A percentile compares a stretch with the other conserved stretches of the same genome.
Conservation (phyloP, 2,113 vertebrate species). For the Ifrita kowaldi region DNA sequence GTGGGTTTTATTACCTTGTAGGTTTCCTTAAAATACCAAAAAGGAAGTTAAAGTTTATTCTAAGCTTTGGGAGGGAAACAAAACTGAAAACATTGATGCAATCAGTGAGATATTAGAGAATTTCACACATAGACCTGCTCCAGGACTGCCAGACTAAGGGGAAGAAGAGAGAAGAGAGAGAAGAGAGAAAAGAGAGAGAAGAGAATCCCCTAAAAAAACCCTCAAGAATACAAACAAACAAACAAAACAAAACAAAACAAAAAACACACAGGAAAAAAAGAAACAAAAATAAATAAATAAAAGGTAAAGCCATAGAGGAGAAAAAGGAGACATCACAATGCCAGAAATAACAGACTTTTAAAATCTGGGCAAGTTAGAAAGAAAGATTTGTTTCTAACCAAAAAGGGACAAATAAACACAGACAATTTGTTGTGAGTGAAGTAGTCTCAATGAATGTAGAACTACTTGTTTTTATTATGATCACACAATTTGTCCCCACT, state of each 20-base stretch:
- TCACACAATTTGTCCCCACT: neutral
- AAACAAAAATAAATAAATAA: fast-evolving
- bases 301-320: neutral
- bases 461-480: neutral
- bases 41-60: neutral
- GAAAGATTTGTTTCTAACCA: neutral
- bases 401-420: neutral
- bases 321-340: neutral
- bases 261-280: no score
- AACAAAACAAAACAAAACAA: neutral
- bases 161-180: fast-evolving
- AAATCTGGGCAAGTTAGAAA: neutral
- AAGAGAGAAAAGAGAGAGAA: neutral
- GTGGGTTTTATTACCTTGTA: neutral
- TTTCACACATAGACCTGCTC: neutral
- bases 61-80: neutral
- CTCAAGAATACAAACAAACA: neutral
- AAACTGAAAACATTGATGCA: neutral
- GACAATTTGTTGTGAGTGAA: neutral
- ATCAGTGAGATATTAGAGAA: neutral
- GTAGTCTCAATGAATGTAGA: neutral
- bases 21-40: neutral
- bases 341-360: neutral
- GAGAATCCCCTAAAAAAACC: neutral
- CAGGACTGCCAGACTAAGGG: neutral